Evolutionary conservation across 2,888 invertebrate genomes (phyloP).

Genomic region (Spialia ferax): DNA sequence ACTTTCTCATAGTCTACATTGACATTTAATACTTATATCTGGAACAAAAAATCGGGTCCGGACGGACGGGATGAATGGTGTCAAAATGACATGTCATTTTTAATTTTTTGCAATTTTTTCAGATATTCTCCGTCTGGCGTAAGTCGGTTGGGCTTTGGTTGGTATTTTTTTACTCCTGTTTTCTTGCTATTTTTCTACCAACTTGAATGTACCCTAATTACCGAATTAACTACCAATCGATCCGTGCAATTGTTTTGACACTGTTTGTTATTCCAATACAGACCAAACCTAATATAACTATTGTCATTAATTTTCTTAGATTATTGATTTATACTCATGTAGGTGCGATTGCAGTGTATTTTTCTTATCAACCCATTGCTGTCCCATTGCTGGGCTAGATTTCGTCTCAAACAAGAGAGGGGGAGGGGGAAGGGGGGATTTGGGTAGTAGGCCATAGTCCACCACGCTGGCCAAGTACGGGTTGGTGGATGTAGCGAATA

Average conservation of each 20-base stretch:
- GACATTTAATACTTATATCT: conserved; percentile 34
- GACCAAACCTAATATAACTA: no score
- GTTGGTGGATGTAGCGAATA: no score
- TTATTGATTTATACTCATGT: no score
- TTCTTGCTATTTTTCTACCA: neutral
- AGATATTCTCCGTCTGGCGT: conserved; percentile 30
- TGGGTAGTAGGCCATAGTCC: no score
- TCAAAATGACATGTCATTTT: conserved; percentile 82
- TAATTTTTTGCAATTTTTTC: conserved; percentile 71
- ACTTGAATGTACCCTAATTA: conserved; percentile 4
- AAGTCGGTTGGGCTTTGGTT: conserved; percentile 12
- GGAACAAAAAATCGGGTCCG: conserved; percentile 60
- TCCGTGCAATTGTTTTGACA: conserved; percentile 1
- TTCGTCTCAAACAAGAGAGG: no score
- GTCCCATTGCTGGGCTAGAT: no score
- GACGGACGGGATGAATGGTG: conserved; percentile 80
- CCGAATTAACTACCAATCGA: neutral
- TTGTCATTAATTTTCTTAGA: neutral
- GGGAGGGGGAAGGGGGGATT: no score
- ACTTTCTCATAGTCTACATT: conserved; percentile 18
- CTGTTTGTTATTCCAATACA: neutral
- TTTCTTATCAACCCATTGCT: no score
- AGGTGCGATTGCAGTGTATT: no score
- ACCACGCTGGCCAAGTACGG: no score
- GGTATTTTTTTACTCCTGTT: conserved; percentile 9